Base-by-base conservation (phyloP, 2,888 invertebrate species). In the Athetis lepigone region DNA sequence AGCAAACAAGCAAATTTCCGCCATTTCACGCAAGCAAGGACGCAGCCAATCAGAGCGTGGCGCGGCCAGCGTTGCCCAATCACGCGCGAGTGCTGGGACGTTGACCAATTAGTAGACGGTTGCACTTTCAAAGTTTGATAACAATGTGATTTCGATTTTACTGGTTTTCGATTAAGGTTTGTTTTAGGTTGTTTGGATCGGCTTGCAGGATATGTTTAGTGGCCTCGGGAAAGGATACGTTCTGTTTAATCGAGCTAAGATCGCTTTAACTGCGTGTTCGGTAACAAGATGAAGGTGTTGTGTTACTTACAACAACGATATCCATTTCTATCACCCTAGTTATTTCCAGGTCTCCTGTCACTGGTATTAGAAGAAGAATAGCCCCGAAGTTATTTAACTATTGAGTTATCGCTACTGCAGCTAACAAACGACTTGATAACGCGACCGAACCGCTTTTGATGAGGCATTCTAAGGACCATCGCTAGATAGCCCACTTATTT, bases 1-100 rank as follows among this genome's bases (percentile, higher is more conserved):
- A n/a, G n/a, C n/a, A 13, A 33, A 57, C 45, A 50, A 52, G 62
- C 56, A 49, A 13, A 50, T 56, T 70, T 70, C 68, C 66, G 75
- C 65, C 70, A 64, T 59, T 63, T 58, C 63, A 62, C 36, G 16
- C 60, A 19, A 45, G 71, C 85, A 85, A 87, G 88, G 87, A 74
- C 82, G 74, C 52, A 59, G 64, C 89, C 88, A 91, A 90, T 88
- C 85, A 88, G 90, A 90, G 89, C 90, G 86, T 86, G 74, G 81
- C 79, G 75, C 77, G 64, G 45, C 57, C 36, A 67, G 9, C 52
- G 67, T 88, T 88, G 80, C 77, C 87, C 85, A 88, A 89, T 87
- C 75, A 76, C 71, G 72, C 63, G 59, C 75, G 40, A 45, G 51
- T 52, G 33, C 57, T 66, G 11, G 9, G 29, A 59, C 52, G 46